Evolutionary conservation across 2,888 invertebrate species (phyloP).

Genomic region (Mamestra brassicae): DNA sequence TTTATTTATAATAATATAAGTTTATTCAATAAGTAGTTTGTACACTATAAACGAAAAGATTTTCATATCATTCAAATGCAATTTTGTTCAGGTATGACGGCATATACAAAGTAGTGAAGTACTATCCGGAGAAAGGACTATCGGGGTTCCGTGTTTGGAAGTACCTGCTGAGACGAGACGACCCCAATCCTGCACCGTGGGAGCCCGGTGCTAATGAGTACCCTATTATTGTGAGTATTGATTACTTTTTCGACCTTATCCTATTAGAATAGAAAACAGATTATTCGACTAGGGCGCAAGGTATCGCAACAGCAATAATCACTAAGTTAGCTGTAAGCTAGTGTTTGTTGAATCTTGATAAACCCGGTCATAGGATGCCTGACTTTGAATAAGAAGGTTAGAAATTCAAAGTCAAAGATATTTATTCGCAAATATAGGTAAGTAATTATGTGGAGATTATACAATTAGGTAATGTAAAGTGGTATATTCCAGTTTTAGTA

Average conservation of each 20-base stretch:
- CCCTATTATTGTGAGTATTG: conserved; percentile 81
- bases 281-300: too few relatives aligned
- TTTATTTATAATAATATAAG: too few relatives aligned
- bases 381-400: background rate
- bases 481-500: too few relatives aligned
- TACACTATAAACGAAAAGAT: too few relatives aligned
- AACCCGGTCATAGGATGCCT: background rate
- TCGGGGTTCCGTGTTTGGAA: conserved; percentile 96
- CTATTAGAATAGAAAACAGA: background rate
- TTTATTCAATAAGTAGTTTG: too few relatives aligned
- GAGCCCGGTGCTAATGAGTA: conserved; percentile 92
- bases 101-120: conserved; percentile 96
- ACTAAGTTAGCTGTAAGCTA: too few relatives aligned
- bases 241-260: background rate
- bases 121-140: conserved; percentile 94
- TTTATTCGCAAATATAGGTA: too few relatives aligned
- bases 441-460: too few relatives aligned
- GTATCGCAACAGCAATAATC: too few relatives aligned
- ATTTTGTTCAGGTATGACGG: conserved; percentile 93
- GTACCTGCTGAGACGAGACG: conserved; percentile 94
- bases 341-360: too few relatives aligned
- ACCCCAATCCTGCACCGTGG: conserved; percentile 95
- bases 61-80: background rate
- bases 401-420: too few relatives aligned
- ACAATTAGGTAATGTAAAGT: too few relatives aligned